phyloP scores from a whole-genome alignment of 2,113 vertebrate genomes.

The Tetraodon nigroviridis region DNA sequence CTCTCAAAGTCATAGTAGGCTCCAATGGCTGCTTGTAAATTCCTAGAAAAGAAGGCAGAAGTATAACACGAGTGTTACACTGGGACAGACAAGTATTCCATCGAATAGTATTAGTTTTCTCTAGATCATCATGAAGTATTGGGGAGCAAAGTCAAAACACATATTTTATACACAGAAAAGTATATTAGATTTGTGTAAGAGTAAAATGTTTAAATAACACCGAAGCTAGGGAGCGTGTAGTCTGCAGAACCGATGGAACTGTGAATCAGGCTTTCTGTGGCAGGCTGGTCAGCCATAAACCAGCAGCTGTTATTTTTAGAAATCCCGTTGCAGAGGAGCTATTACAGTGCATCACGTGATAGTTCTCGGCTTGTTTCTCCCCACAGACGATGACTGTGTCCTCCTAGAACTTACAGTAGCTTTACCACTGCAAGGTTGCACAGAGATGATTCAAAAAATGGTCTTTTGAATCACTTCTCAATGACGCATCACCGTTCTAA shows the following conservation, averaged over 20 bases:
- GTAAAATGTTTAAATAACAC: no score
- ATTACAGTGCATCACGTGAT: conserved; percentile 42
- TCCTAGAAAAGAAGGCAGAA: conserved; percentile 73
- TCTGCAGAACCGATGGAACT: not conserved
- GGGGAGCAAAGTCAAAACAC: no score
- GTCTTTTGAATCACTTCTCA: conserved; percentile 1
- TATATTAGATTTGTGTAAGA: no score
- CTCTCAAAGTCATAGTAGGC: conserved; percentile 99
- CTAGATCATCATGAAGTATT: no score
- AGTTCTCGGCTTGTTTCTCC: conserved; percentile 20
- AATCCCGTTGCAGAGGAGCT: conserved; percentile 30
- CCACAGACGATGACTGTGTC: not conserved
- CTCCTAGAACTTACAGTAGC: not conserved
- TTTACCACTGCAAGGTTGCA: conserved; percentile 3
- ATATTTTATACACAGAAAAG: no score
- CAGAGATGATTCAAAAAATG: not conserved
- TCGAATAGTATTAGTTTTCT: not conserved
- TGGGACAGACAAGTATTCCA: not conserved
- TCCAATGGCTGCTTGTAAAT: conserved; percentile 96
- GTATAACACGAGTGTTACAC: no score
- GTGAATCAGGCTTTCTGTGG: conserved; percentile 16
- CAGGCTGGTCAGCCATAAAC: conserved; percentile 41
- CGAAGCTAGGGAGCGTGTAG: not conserved
- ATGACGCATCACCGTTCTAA: not conserved
- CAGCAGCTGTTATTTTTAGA: conserved; percentile 62